A percentile compares a stretch with the other conserved stretches of the same genome.
phyloP scores from a whole-genome alignment of 2,888 invertebrate species.

The Podabrus alpinus region DNA sequence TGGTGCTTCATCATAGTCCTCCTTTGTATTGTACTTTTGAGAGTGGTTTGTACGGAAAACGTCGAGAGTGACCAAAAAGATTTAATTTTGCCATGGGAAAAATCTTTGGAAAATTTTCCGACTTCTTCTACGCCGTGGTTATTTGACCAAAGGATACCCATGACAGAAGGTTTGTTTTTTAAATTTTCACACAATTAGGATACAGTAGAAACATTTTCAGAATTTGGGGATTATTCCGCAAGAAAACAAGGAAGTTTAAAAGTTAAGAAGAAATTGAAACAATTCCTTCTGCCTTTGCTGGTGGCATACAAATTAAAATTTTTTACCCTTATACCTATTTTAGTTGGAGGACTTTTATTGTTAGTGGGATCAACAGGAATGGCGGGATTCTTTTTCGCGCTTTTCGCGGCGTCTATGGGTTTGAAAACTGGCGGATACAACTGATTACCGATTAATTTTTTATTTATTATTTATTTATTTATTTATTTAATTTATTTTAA shows the following conservation, averaged over 20 bases:
- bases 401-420: constrained; percentile 83
- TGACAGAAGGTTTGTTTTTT: constrained; percentile 43
- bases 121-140: constrained; percentile 44
- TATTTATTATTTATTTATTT: constrained; percentile 7
- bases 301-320: constrained; percentile 85
- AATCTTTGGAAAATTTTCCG: constrained; percentile 43
- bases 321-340: constrained; percentile 74
- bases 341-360: constrained; percentile 73
- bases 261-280: constrained; percentile 64
- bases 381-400: constrained; percentile 86
- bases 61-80: constrained; percentile 16
- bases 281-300: constrained; percentile 74
- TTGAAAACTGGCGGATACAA: constrained; percentile 59
- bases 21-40: constrained; percentile 12
- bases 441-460: constrained; percentile 35
- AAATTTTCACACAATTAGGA: not conserved
- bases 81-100: constrained; percentile 40
- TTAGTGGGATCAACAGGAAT: constrained; percentile 78
- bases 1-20: constrained; percentile 22
- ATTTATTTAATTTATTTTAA: not conserved
- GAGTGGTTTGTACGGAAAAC: constrained; percentile 6
- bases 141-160: constrained; percentile 47
- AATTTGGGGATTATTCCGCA: constrained; percentile 17
- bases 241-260: constrained; percentile 35
- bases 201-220: constrained; percentile 10